A percentile compares a stretch with the other conserved stretches of the same genome.
phyloP scores from a whole-genome alignment of 2,113 vertebrate species.

The Oryzias curvinotus region DNA sequence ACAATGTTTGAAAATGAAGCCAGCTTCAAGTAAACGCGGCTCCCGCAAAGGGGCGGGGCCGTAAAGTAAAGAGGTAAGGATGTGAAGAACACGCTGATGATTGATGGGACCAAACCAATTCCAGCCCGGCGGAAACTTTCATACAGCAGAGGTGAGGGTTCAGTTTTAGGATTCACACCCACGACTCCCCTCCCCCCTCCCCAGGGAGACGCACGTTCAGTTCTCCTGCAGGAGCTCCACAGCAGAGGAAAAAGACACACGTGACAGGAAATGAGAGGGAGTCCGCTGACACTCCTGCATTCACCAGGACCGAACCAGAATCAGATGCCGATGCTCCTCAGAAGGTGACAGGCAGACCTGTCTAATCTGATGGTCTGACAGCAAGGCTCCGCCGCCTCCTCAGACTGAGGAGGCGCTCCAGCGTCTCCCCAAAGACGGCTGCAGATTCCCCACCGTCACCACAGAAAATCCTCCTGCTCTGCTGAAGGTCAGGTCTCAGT shows the following conservation, averaged over 20 bases:
- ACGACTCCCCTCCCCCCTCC: too few relatives aligned
- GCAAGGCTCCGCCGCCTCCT: not conserved
- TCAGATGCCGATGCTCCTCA: not conserved
- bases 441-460: not conserved
- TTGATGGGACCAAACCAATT: not conserved
- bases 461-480: too few relatives aligned
- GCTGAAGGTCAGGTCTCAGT: too few relatives aligned
- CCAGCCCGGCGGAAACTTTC: not conserved
- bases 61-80: not conserved
- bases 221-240: too few relatives aligned
- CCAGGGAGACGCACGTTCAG: too few relatives aligned
- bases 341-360: not conserved
- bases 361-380: slow-evolving; percentile 14
- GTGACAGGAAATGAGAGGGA: too few relatives aligned
- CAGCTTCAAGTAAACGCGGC: not conserved
- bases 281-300: not conserved
- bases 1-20: not conserved
- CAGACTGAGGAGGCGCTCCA: not conserved
- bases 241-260: too few relatives aligned
- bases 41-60: not conserved
- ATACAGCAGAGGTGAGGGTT: too few relatives aligned
- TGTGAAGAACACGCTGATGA: not conserved
- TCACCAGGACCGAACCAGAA: not conserved
- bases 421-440: not conserved
- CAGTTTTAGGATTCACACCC: too few relatives aligned